phyloP scores from a whole-genome alignment of 2,113 vertebrate species.

The Caloenas nicobarica region DNA sequence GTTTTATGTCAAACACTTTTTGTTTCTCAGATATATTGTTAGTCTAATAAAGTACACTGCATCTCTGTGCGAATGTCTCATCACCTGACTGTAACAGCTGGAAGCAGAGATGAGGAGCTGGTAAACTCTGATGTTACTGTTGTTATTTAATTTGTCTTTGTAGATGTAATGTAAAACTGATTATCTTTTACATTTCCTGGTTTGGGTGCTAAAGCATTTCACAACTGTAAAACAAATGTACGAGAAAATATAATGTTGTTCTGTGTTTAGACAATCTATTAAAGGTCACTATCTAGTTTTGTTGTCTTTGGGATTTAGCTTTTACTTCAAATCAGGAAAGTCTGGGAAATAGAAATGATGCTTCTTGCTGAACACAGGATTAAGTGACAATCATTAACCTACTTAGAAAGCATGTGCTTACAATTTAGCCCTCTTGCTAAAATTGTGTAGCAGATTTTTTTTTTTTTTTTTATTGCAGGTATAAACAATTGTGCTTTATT shows the following conservation, averaged over 20 bases:
- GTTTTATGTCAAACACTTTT: not conserved
- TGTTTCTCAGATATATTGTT: not conserved
- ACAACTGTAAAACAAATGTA: not conserved
- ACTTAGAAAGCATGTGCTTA: not conserved
- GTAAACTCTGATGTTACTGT: not conserved
- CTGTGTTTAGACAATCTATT: not conserved
- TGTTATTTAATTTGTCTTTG: not conserved
- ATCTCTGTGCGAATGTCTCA: not conserved
- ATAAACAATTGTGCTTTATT: not conserved
- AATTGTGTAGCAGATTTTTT: not conserved
- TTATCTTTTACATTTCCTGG: not conserved
- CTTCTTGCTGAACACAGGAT: not conserved
- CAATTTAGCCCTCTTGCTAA: not conserved
- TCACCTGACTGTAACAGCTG: not conserved
- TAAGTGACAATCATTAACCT: not conserved
- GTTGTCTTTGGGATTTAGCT: not conserved
- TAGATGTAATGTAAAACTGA: not conserved
- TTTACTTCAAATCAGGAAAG: not conserved
- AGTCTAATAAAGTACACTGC: not conserved
- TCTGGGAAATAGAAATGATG: not conserved
- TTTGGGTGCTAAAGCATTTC: not conserved
- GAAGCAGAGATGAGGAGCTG: not conserved
- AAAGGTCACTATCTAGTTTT: not conserved
- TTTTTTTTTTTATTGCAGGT: not conserved
- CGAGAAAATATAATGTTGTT: not conserved